Base-by-base conservation (phyloP, 2,888 invertebrate species). In the Hyles lineata region DNA sequence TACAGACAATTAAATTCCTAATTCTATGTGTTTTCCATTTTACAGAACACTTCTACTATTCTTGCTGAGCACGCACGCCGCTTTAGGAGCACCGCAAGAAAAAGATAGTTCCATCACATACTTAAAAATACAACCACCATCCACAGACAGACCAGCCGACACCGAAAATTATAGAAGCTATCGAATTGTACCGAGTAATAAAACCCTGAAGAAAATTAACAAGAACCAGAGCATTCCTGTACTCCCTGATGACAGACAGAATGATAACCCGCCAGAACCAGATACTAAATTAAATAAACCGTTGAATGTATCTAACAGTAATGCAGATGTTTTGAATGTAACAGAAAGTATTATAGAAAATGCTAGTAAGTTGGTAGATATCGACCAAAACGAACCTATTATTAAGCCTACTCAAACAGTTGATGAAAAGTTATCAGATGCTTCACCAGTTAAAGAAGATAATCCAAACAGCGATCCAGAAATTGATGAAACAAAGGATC, bases 41-140 rank as follows among this genome's bases (percentile, higher is more conserved):
- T 89, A 8, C 90, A 93, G 93, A 76, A 72, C 80, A 72, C 55
- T 90, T 5, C 72, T 89, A 23, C 74, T 84, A 17, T 62, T 89
- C 52, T 67, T 89, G 70, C 76, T 91, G 55, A 88, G 80, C 82
- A 72, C 81, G 60, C 76, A 79, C 69, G 73, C 80, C 0, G 86
- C 82, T 6, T 75, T 79, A 8, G 73, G 87, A 3, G 92, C 92
- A 6, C 92, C 93, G 0, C 91, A 90, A 70, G 83, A 85, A 23
- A 77, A 76, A 63, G 85, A 85, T 74, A 89, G 85, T 70, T 87
- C 87, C 69, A 89, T 91, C 73, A 91, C 91, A 0, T 89, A 89
- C 76, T 88, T 91, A 21, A 89, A 89, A 72, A 84, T 86, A 50
- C 86, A 88, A 62, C 88, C 89, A 0, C 72, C 83, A 2, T 72